A percentile compares a stretch with the other conserved stretches of the same genome.
These are phyloP conservation scores for Elysia crispata DNA, from an alignment of 2,888 invertebrate species.

Conservation along the genomic window DNA sequence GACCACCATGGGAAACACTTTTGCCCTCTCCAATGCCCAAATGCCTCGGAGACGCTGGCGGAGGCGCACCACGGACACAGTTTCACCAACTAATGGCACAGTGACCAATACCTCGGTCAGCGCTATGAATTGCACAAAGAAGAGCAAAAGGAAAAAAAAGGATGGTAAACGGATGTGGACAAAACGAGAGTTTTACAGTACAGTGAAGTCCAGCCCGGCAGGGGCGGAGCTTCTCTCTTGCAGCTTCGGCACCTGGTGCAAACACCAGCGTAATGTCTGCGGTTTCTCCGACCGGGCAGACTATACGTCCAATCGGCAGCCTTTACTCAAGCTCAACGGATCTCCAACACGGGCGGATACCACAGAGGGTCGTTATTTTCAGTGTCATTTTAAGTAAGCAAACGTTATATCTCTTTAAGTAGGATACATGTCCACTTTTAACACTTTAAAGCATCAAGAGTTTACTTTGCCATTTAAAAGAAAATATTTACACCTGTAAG, in stretches of 20 bases:
- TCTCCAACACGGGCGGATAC: conserved; percentile 63
- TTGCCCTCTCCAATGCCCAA: no score
- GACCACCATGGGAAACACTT: no score
- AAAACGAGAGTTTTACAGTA: conserved; percentile 49
- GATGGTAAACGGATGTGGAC: not conserved
- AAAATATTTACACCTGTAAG: no score
- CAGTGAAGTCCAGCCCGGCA: conserved; percentile 43
- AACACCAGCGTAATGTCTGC: conserved; percentile 51
- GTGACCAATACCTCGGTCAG: no score
- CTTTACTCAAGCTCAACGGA: conserved; percentile 53
- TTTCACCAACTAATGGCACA: no score
- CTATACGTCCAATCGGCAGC: conserved; percentile 51
- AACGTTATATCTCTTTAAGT: no score
- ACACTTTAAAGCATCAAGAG: no score
- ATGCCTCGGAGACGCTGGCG: no score
- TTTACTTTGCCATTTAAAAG: no score
- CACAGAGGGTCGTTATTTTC: conserved; percentile 57
- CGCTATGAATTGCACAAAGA: no score
- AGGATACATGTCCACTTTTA: no score
- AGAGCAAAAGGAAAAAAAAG: not conserved
- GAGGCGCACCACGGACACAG: no score
- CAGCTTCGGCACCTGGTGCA: conserved; percentile 61
- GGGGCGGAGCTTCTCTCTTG: conserved; percentile 55
- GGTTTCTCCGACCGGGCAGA: conserved; percentile 62
- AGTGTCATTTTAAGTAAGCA: conserved; percentile 35